Percentiles rank a stretch among this genome's conserved stretches.
phyloP scores from a whole-genome alignment of 2,888 invertebrate genomes.

The Lingula anatina region DNA sequence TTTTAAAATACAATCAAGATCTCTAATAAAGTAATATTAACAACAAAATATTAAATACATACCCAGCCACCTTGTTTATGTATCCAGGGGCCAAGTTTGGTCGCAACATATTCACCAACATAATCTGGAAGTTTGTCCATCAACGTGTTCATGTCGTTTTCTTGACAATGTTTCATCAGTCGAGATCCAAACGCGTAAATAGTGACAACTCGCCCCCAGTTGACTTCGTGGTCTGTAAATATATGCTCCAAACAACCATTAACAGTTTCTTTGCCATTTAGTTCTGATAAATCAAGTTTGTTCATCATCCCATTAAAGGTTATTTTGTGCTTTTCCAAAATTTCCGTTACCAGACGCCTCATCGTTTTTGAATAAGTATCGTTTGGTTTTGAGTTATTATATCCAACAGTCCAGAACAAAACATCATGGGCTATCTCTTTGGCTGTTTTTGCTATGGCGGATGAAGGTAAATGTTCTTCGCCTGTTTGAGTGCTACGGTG shows the following conservation, averaged over 20 bases:
- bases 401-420: constrained; percentile 22
- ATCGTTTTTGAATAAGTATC: constrained; percentile 43
- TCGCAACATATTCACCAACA: constrained; percentile 42
- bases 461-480: constrained; percentile 22
- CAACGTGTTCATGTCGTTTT: constrained; percentile 7
- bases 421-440: constrained; percentile 35
- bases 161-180: constrained; percentile 25
- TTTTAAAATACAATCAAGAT: too few species aligned
- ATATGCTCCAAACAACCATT: constrained; percentile 44
- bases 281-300: constrained; percentile 29
- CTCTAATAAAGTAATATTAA: neutral
- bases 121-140: constrained; percentile 32
- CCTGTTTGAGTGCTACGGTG: constrained; percentile 26
- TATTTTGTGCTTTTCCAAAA: constrained; percentile 40
- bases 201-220: constrained; percentile 49
- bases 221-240: constrained; percentile 44
- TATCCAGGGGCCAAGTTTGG: constrained; percentile 43
- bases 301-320: constrained; percentile 43
- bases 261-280: constrained; percentile 36
- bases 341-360: constrained; percentile 40
- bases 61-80: constrained; percentile 48
- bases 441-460: constrained; percentile 31
- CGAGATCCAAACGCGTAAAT: constrained; percentile 45
- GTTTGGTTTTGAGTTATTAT: constrained; percentile 23
- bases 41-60: constrained; percentile 13